phyloP scores from a whole-genome alignment of 2,113 vertebrate genomes.

The Tachysurus vachellii region DNA sequence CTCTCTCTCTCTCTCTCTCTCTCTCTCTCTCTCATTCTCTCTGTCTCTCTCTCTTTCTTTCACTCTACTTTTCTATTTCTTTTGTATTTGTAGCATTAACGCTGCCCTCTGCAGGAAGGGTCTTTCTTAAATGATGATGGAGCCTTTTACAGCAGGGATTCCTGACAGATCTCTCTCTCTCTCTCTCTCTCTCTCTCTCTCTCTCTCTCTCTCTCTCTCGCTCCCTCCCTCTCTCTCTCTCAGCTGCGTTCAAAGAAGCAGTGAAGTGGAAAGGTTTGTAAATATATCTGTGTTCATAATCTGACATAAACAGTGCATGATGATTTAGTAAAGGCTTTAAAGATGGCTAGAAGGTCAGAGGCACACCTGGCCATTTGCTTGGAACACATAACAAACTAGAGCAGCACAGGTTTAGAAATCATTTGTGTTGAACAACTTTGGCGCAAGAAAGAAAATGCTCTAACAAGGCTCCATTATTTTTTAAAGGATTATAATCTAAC shows the following conservation, averaged over 20 bases:
- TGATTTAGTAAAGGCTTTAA: slow-evolving; percentile 24
- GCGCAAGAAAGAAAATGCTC: background rate
- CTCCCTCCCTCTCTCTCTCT: slow-evolving; percentile 17
- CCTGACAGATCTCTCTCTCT: background rate
- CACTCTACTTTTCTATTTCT: slow-evolving; percentile 50
- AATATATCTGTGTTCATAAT: background rate
- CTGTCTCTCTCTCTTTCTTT: background rate
- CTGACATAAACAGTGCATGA: background rate
- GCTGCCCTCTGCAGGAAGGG: slow-evolving; percentile 78
- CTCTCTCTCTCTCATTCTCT: background rate
- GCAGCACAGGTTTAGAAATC: background rate
- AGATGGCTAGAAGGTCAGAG: background rate
- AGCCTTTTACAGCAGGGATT: slow-evolving; percentile 64
- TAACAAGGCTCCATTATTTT: slow-evolving; percentile 5
- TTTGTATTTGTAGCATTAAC: slow-evolving; percentile 55
- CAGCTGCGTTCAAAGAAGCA: slow-evolving; percentile 1
- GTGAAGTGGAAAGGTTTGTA: background rate
- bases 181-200: slow-evolving; percentile 5
- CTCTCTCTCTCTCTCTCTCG: background rate
- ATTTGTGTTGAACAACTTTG: background rate
- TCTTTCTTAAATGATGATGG: slow-evolving; percentile 70
- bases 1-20: slow-evolving; percentile 8
- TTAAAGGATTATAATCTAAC: slow-evolving; percentile 16
- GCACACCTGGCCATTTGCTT: slow-evolving; percentile 1
- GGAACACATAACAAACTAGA: background rate